Evolutionary conservation across 1,140 invertebrate genomes (phyloP).

Genomic region (Drosophila ohnishii): DNA sequence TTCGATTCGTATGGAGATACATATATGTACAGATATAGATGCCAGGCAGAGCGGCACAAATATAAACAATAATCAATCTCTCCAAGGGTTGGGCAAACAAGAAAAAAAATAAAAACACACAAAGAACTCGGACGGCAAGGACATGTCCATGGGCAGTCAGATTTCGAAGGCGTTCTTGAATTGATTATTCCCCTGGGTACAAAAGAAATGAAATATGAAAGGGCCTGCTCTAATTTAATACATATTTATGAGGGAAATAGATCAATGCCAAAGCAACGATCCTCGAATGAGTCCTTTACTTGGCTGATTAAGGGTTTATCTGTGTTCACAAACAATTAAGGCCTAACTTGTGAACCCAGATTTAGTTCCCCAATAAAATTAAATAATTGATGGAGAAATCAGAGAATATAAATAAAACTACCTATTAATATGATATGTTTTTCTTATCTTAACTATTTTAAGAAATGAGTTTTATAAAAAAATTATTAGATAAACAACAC

Average conservation of each 20-base stretch:
- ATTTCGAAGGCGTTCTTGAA: slow-evolving; percentile 71
- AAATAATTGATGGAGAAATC: background rate
- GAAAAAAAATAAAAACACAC: slow-evolving; percentile 53
- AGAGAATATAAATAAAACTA: background rate
- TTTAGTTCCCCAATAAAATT: background rate
- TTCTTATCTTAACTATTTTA: too few species aligned
- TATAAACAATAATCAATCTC: slow-evolving; percentile 82
- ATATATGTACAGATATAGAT: slow-evolving; percentile 27
- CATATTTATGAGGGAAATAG: slow-evolving; percentile 75
- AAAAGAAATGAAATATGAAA: slow-evolving; percentile 39
- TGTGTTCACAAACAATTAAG: background rate
- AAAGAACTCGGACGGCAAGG: slow-evolving; percentile 55
- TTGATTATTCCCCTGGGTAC: slow-evolving; percentile 66
- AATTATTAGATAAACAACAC: background rate
- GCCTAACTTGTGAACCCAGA: too few species aligned
- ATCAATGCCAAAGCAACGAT: slow-evolving; percentile 43
- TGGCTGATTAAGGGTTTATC: background rate
- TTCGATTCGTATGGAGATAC: slow-evolving; percentile 30
- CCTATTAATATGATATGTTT: too few species aligned
- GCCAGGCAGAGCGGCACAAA: slow-evolving; percentile 56
- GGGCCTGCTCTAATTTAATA: slow-evolving; percentile 64
- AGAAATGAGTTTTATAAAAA: background rate
- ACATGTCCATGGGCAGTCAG: slow-evolving; percentile 54
- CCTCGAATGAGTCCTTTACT: slow-evolving; percentile 5
- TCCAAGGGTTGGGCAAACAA: slow-evolving; percentile 76